Evolutionary conservation across 2,113 vertebrate species (phyloP).

Genomic region (Eptesicus fuscus): DNA sequence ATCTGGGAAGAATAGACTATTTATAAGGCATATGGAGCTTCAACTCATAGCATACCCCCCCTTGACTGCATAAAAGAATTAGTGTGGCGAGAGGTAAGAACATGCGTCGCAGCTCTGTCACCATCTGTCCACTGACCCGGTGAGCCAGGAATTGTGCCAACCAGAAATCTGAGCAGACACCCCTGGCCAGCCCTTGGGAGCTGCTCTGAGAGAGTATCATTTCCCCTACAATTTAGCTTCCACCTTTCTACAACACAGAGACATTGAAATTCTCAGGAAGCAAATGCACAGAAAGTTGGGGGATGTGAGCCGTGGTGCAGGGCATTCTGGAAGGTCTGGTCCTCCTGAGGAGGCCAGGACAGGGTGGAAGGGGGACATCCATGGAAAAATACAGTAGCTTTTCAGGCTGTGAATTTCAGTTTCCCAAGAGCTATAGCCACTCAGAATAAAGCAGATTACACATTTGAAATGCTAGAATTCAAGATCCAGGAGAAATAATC

Average conservation of each 20-base stretch:
- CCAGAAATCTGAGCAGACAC: constrained; percentile 47
- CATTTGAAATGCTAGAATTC: background rate
- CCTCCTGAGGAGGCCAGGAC: background rate
- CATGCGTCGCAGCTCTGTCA: background rate
- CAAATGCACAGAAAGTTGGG: background rate
- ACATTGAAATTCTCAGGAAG: constrained; percentile 36
- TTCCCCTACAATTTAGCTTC: constrained; percentile 17
- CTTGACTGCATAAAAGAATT: constrained; percentile 25
- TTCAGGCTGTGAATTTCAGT: background rate
- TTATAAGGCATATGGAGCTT: constrained; percentile 1
- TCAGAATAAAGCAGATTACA: background rate
- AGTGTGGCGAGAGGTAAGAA: constrained; percentile 5
- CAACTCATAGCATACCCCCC: background rate
- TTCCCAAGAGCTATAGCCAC: background rate
- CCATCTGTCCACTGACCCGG: constrained; percentile 40
- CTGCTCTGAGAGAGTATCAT: constrained; percentile 39
- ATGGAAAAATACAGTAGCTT: background rate
- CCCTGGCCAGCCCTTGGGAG: background rate
- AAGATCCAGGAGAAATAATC: background rate
- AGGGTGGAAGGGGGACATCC: background rate
- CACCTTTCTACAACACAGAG: constrained; percentile 39
- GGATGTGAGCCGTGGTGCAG: background rate
- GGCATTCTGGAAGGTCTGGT: background rate
- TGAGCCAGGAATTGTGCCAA: constrained; percentile 48
- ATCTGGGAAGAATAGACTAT: background rate